These are phyloP conservation scores for Sturnira hondurensis DNA, from an alignment of 2,113 vertebrate species.

Conservation along the genomic window DNA sequence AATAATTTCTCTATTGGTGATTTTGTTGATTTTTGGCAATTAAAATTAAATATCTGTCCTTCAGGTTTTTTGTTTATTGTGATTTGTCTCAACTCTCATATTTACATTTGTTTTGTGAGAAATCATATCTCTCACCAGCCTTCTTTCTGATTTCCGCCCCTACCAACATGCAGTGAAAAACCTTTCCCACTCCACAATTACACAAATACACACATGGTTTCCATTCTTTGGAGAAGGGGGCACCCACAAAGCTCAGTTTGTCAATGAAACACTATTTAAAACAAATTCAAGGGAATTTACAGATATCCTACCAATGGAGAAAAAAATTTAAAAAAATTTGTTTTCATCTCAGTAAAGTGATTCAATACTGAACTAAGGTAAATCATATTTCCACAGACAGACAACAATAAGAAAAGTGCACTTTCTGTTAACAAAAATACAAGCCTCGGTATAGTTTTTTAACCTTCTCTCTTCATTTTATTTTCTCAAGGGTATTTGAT, in stretches of 20 bases:
- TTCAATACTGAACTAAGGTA: neutral
- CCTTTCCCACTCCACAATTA: neutral
- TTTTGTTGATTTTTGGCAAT: neutral
- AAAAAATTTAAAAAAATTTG: conserved; percentile 19
- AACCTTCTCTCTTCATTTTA: neutral
- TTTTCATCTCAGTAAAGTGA: conserved; percentile 18
- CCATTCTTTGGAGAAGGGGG: neutral
- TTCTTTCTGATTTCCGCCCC: neutral
- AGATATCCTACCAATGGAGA: neutral
- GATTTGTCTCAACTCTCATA: neutral
- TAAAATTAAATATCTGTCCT: neutral
- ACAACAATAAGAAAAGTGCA: neutral
- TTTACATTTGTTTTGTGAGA: neutral
- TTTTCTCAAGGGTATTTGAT: neutral
- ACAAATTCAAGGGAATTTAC: neutral
- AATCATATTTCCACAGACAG: neutral
- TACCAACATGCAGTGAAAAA: neutral
- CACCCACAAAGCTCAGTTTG: neutral
- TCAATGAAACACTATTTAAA: conserved; percentile 27
- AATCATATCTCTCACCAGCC: neutral
- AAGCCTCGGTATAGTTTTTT: neutral
- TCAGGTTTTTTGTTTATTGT: neutral
- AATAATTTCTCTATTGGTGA: neutral
- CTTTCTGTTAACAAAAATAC: neutral
- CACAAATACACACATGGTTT: neutral